These are phyloP conservation scores for Alosa sapidissima DNA, from an alignment of 2,797 vertebrate genomes.

Conservation along the genomic window DNA sequence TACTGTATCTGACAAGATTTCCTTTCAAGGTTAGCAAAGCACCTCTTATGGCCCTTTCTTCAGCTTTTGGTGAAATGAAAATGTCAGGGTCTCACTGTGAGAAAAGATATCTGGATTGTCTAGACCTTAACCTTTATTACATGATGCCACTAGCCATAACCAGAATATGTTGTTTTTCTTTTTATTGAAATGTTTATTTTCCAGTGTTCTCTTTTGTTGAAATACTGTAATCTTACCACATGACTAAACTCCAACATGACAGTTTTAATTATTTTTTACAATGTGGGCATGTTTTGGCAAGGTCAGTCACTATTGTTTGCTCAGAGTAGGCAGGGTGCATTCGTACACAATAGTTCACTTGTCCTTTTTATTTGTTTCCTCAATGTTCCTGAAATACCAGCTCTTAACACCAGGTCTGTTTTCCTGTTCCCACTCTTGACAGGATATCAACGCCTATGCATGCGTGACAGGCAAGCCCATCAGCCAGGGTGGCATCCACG, in stretches of 20 bases:
- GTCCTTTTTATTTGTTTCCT: not conserved
- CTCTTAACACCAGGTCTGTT: not conserved
- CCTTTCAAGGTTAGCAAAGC: not conserved
- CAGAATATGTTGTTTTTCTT: too few species aligned
- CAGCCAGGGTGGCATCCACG: conserved; percentile 95
- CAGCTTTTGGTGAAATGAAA: not conserved
- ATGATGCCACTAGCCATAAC: too few species aligned
- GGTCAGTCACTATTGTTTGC: not conserved
- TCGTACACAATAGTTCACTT: not conserved
- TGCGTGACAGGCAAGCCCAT: conserved; percentile 97
- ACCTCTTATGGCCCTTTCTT: not conserved
- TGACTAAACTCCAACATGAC: not conserved
- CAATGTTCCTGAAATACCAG: not conserved
- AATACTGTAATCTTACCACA: too few species aligned
- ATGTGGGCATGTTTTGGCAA: too few species aligned
- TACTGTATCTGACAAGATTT: not conserved
- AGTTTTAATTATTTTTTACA: not conserved
- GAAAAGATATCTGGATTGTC: not conserved
- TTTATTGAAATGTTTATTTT: too few species aligned
- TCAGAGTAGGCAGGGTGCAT: not conserved
- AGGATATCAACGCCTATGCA: conserved; percentile 95
- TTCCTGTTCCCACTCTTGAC: conserved; percentile 24
- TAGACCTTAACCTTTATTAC: too few species aligned
- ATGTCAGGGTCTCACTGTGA: not conserved
- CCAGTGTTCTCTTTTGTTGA: too few species aligned